phyloP scores from a whole-genome alignment of 2,888 invertebrate species.

The Caenorhabditis drosophilae region DNA sequence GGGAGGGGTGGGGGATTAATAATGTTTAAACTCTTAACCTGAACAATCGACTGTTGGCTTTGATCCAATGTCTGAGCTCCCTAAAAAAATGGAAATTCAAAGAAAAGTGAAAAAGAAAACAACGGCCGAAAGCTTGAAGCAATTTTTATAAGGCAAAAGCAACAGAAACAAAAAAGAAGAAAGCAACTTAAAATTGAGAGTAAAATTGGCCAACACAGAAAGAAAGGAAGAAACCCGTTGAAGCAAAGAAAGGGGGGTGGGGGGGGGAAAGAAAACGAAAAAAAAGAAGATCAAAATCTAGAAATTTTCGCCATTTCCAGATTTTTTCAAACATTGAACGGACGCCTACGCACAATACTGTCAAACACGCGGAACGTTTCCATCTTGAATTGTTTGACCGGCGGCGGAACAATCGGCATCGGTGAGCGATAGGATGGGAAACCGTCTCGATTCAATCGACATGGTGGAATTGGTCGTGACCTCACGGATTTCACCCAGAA shows the following conservation, averaged over 20 bases:
- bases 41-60: constrained; percentile 3
- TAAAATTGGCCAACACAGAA: neutral
- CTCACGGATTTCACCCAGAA: constrained; percentile 63
- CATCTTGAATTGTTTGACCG: constrained; percentile 64
- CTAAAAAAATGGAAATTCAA: constrained; percentile 15
- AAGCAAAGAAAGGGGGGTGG: neutral
- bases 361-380: constrained; percentile 63
- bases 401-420: constrained; percentile 57
- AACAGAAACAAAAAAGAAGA: neutral
- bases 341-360: constrained; percentile 37
- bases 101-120: no score
- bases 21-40: constrained; percentile 20
- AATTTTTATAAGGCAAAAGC: neutral
- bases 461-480: constrained; percentile 63
- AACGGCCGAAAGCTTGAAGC: no score
- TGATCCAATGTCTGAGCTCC: constrained; percentile 32
- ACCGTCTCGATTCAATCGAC: constrained; percentile 49
- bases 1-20: neutral
- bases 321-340: no score
- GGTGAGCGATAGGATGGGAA: constrained; percentile 52
- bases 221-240: neutral
- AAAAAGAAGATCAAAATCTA: no score
- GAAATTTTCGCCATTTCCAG: no score
- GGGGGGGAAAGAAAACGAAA: no score
- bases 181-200: neutral